Conservation (phyloP, 2,888 invertebrate genomes). For the Epistrophe grossulariae region DNA sequence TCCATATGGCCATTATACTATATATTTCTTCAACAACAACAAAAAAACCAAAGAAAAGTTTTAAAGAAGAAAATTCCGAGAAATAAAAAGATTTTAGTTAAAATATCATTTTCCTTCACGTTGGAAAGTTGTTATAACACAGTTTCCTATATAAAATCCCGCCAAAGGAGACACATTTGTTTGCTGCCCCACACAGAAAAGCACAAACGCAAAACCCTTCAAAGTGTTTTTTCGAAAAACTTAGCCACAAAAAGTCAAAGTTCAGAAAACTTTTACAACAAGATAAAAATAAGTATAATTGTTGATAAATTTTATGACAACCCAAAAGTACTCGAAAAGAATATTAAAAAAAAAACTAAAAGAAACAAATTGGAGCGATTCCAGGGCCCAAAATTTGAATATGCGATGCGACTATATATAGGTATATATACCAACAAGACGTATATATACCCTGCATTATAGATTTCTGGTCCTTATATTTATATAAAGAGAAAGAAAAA, state of each 20-base stretch:
- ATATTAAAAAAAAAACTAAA: not conserved
- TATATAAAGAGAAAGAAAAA: too few species aligned
- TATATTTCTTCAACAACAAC: not conserved
- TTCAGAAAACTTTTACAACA: constrained; percentile 47
- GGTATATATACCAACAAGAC: not conserved
- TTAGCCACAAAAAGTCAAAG: constrained; percentile 48
- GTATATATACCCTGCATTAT: too few species aligned
- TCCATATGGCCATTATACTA: not conserved
- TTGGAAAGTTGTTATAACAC: not conserved
- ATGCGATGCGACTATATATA: not conserved
- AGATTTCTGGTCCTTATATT: not conserved
- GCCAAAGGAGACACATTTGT: not conserved
- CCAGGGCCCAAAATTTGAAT: constrained; percentile 7
- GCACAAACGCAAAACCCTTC: not conserved
- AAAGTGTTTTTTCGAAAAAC: not conserved
- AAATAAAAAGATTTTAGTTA: too few species aligned
- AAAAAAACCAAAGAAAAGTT: not conserved
- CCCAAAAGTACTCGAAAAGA: constrained; percentile 11
- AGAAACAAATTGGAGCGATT: not conserved
- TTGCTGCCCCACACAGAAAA: not conserved
- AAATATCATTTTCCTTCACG: not conserved
- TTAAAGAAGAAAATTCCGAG: not conserved
- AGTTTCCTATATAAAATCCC: not conserved
- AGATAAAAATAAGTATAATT: constrained; percentile 61
- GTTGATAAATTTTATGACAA: constrained; percentile 66